These are phyloP conservation scores for Gymnothorax javanicus DNA, from an alignment of 2,797 vertebrate species.

Conservation along the genomic window DNA sequence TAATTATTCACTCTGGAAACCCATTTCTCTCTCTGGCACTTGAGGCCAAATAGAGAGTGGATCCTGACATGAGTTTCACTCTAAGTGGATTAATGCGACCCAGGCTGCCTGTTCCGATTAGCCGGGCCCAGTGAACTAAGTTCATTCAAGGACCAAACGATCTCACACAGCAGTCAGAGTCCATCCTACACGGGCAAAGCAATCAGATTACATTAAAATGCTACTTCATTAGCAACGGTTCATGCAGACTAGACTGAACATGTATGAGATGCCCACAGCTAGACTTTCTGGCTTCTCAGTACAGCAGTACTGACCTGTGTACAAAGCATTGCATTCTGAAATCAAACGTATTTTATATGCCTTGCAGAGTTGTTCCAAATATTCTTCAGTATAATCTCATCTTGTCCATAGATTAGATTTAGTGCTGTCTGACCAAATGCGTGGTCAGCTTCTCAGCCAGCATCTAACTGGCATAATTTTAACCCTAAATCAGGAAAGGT, in stretches of 20 bases:
- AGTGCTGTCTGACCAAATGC: background rate
- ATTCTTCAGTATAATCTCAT: background rate
- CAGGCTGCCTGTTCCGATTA: background rate
- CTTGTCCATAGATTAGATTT: background rate
- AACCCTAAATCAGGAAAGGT: too few species aligned
- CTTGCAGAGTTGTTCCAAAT: background rate
- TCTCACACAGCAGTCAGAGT: too few species aligned
- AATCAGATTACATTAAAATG: too few species aligned
- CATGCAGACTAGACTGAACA: background rate
- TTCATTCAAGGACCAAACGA: background rate
- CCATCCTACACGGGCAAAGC: background rate
- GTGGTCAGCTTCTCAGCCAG: too few species aligned
- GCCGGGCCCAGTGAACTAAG: background rate
- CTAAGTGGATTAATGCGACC: conserved; percentile 13
- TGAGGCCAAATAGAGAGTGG: background rate
- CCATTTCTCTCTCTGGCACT: background rate
- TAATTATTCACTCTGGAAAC: conserved; percentile 1
- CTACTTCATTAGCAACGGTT: background rate
- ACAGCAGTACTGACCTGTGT: background rate
- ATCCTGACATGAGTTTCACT: conserved; percentile 21
- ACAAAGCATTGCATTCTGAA: background rate
- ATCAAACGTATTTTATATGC: background rate
- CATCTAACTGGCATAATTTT: too few species aligned
- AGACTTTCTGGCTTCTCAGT: background rate
- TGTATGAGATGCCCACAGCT: background rate